Conservation (phyloP, 2,797 vertebrate genomes). For the Botia kubotai region DNA sequence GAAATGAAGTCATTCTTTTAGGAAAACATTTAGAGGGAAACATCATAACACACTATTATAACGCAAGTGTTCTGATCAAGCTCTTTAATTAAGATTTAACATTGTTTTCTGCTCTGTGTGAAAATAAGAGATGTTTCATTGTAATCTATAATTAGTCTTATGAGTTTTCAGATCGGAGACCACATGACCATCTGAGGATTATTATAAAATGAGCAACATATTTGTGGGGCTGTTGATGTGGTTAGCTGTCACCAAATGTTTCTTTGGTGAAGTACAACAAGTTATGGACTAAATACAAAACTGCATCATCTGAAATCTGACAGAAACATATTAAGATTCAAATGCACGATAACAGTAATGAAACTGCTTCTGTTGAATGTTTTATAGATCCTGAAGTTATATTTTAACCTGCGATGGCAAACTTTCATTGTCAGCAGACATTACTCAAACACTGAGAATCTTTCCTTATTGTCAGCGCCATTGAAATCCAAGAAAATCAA, state of each 20-base stretch:
- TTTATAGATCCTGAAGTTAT: neutral
- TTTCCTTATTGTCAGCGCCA: no score
- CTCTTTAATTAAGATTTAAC: neutral
- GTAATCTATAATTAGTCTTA: neutral
- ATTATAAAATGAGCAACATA: conserved; percentile 7
- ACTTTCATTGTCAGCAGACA: neutral
- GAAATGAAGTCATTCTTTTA: neutral
- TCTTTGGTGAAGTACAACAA: neutral
- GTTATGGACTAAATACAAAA: neutral
- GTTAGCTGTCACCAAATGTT: neutral
- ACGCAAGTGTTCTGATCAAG: neutral
- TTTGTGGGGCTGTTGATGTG: neutral
- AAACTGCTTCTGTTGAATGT: neutral
- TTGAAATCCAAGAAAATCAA: no score
- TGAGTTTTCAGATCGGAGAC: neutral
- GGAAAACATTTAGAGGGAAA: neutral
- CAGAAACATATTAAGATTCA: neutral
- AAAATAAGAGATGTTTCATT: neutral
- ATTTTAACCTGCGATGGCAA: neutral
- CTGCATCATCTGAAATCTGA: neutral
- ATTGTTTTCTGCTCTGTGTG: neutral
- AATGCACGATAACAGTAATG: neutral
- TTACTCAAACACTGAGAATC: no score
- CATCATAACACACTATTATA: neutral
- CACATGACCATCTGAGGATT: neutral